Evolutionary conservation across 2,888 invertebrate species (phyloP).

Genomic region (Bruchidius siliquastri): DNA sequence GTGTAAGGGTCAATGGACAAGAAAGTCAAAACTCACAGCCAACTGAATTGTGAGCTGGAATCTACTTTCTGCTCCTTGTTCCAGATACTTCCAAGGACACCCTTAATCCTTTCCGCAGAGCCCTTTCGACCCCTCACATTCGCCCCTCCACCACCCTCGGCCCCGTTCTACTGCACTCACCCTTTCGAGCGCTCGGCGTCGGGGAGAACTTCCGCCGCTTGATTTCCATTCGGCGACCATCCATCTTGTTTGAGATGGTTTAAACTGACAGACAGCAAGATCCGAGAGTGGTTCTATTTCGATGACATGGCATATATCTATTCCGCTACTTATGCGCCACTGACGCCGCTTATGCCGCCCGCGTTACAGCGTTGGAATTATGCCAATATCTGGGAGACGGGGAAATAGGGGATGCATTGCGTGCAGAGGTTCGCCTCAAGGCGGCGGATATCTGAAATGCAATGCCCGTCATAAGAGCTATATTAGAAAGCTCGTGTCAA

Average conservation of each 20-base stretch:
- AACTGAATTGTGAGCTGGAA: background rate
- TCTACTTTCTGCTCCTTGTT: slow-evolving; percentile 7
- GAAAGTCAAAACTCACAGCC: too few species aligned
- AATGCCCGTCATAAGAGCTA: too few species aligned
- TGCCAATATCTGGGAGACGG: slow-evolving; percentile 13
- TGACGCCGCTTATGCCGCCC: background rate
- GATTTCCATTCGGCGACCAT: slow-evolving; percentile 62
- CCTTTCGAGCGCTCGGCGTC: slow-evolving; percentile 30
- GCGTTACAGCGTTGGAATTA: slow-evolving; percentile 16
- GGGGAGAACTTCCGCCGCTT: slow-evolving; percentile 47
- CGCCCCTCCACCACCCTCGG: slow-evolving; percentile 16
- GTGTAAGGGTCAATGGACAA: too few species aligned
- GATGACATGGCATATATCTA: slow-evolving; percentile 47
- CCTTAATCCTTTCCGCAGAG: slow-evolving; percentile 40
- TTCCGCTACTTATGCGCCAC: slow-evolving; percentile 26
- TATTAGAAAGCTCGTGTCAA: too few species aligned
- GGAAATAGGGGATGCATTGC: background rate
- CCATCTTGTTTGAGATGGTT: slow-evolving; percentile 59
- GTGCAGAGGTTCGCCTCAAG: background rate
- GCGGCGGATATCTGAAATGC: too few species aligned
- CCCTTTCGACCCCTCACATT: background rate
- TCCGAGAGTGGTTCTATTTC: slow-evolving; percentile 44
- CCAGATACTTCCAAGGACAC: slow-evolving; percentile 27
- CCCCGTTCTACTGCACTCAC: background rate
- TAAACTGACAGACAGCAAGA: slow-evolving; percentile 50